phyloP scores from a whole-genome alignment of 2,113 vertebrate genomes.

The Suncus etruscus region DNA sequence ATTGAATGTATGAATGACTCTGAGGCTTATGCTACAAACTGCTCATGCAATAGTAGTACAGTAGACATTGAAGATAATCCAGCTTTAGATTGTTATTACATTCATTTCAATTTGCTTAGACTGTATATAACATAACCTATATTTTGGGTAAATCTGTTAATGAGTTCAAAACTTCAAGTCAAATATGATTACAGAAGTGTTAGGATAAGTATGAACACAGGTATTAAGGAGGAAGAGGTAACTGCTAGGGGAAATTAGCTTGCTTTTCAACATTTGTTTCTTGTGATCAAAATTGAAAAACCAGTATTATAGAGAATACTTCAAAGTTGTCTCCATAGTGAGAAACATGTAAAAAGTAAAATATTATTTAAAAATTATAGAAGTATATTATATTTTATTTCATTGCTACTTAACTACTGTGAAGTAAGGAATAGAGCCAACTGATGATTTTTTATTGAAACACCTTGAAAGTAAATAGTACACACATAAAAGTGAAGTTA shows the following conservation, averaged over 20 bases:
- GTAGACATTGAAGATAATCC: background rate
- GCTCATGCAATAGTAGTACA: background rate
- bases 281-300: conserved; percentile 24
- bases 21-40: conserved; percentile 10
- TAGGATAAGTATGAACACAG: background rate
- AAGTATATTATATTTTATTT: background rate
- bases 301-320: background rate
- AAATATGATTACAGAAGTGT: background rate
- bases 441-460: too few relatives aligned
- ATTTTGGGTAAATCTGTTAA: conserved; percentile 25
- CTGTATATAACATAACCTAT: background rate
- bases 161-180: conserved; percentile 10
- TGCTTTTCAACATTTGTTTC: background rate
- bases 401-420: background rate
- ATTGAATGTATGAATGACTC: background rate
- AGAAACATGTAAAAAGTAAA: too few relatives aligned
- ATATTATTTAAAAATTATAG: too few relatives aligned
- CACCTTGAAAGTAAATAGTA: too few relatives aligned
- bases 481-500: too few relatives aligned
- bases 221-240: background rate
- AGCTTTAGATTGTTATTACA: conserved; percentile 13
- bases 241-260: background rate
- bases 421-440: too few relatives aligned
- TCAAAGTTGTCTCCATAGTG: conserved; percentile 27
- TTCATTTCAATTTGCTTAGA: conserved; percentile 38